Evolutionary conservation across 2,888 invertebrate genomes (phyloP), one percentile per base, ranked within the genome.

Genomic region (Melanophora roralis): DNA sequence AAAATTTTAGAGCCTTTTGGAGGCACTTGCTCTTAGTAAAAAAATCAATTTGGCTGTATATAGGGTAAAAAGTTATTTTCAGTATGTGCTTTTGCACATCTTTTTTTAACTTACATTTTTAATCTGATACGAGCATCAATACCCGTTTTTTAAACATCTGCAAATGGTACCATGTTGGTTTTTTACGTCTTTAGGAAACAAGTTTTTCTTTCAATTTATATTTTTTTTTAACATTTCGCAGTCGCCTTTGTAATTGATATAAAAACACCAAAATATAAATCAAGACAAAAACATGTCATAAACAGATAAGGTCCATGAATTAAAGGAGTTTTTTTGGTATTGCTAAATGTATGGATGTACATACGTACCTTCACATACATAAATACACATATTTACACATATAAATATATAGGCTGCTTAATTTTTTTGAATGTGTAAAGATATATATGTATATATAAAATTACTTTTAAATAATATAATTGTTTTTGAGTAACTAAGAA

Each of bases 111-210:
- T n/a, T n/a, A n/a, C n/a, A n/a, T n/a, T 40, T 38, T 27, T 53
- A 34, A 6, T 68, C 40, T 45, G 57, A 69, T 47, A 51, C 49
- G 6, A 51, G n/a, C 14, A 53, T 67, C 65, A 53, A 53, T 67
- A 53, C 14, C 62, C 53, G 60, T 64, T 73, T 53, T 64, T 45
- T 64, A 38, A 64, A 65, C 47, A 64, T 62, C 57, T 57, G 64
- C 69, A 73, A 57, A 38, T 55, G 64, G 45, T 36, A 34, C 55
- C 55, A 45, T 64, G 43, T 62, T 38, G 73, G 45, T 36, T 73
- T 73, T 71, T 73, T 64, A 73, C 64, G 55, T 53, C 62, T 19
- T n/a, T 27, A 8, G 6, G 27, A n/a, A 32, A 36, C 57, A 68
- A 57, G n/a, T 45, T 68, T 55, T 59, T 69, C 14, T 23, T 51